Evolutionary conservation across 2,113 vertebrate species (phyloP), one percentile per base, ranked within the genome.

Genomic region (Gnathonemus echidnorhynchus): DNA sequence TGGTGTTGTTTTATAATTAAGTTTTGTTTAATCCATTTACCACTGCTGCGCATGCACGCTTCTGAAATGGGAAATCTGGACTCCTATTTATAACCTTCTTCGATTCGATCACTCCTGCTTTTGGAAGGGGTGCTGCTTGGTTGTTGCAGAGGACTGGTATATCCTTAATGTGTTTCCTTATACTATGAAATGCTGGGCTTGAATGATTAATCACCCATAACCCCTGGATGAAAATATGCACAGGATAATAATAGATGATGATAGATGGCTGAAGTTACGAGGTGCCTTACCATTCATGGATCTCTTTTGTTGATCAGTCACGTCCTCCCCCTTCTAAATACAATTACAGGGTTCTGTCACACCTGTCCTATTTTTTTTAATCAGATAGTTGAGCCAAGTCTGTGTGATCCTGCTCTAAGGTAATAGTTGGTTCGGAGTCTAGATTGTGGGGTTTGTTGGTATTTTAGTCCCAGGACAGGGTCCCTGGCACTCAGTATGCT

Each of bases 11-110:
- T 39, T 39, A 31, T 90, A 88, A 90, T 90, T 92, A 13, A 50
- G 62, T 52, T 89, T 56, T 88, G 66, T 88, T 92, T 92, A 85
- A 91, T 49, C 88, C 90, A 90, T 91, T 92, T 90, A 90, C 88
- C 89, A 56, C 27, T 66, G 86, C 52, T 91, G 86, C 86, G n/a
- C 80, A 89, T 90, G 35, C 86, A 85, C 1, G 53, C 58, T 85
- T 35, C 53, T 74, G 86, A 52, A 89, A 0, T 88, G 74, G 91
- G 58, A 90, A 90, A 90, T 91, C 90, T 50, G 90, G 92, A 89
- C 17, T 46, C 66, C 50, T 74, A 91, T 91, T 88, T 91, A 88
- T 85, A 91, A 56, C 21, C 58, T 66, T 13, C 35, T 88, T 24
- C 19, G 0, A 46, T 27, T 24, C 46, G 6, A 87, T 31, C 1